Conservation (phyloP, 2,113 vertebrate species). For the Pseudolaguvia tuberculata region DNA sequence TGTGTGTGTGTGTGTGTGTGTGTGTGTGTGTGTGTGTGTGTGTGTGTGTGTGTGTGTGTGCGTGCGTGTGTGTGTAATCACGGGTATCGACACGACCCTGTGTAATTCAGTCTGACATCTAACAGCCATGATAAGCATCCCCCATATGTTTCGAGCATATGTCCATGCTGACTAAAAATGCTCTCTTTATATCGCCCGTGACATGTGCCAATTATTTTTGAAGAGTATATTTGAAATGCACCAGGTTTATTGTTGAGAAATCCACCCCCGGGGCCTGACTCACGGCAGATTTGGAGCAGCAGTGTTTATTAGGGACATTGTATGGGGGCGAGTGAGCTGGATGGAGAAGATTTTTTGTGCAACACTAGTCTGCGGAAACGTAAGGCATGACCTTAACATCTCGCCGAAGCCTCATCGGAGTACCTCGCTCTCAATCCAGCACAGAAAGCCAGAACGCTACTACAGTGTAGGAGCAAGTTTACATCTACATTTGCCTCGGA, state of each 20-base stretch:
- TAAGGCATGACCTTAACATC: slow-evolving; percentile 1
- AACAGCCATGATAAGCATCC: slow-evolving; percentile 10
- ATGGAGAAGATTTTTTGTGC: slow-evolving; percentile 13
- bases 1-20: no score
- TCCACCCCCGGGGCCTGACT: slow-evolving; percentile 55
- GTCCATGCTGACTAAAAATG: not conserved
- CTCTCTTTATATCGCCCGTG: slow-evolving; percentile 16
- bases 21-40: no score
- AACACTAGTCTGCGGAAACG: slow-evolving; percentile 7
- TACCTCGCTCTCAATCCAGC: not conserved
- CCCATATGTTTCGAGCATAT: slow-evolving; percentile 5
- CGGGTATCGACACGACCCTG: not conserved
- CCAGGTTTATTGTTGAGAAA: slow-evolving; percentile 59
- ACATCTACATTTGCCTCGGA: not conserved
- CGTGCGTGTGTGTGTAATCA: no score
- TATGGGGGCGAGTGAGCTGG: not conserved
- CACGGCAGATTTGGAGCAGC: slow-evolving; percentile 41
- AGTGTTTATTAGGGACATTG: slow-evolving; percentile 42
- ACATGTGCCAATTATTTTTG: slow-evolving; percentile 61
- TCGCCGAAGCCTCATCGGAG: not conserved
- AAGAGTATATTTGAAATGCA: slow-evolving; percentile 66
- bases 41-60: no score
- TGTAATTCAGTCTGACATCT: slow-evolving; percentile 19
- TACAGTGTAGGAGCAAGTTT: not conserved
- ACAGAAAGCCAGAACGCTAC: not conserved